Base-by-base conservation (phyloP, 2,888 invertebrate genomes). In the Clunio marinus region DNA sequence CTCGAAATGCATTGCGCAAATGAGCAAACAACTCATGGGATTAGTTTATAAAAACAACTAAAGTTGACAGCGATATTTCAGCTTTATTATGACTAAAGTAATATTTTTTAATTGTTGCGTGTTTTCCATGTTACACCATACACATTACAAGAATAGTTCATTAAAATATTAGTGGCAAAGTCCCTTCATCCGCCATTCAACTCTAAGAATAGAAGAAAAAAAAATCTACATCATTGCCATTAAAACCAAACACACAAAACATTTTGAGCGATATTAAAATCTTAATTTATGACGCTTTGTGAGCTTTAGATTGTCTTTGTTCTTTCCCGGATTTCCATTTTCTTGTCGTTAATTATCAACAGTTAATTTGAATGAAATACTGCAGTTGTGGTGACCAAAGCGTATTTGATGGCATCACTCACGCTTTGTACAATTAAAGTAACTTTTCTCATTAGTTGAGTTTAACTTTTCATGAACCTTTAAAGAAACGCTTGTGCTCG, bases 291-390 rank as follows among this genome's bases (percentile, higher is more conserved):
- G 51, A 63, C 3, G 57, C 46, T 63, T 27, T 45, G 15, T 63
- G 24, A 62, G 62, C 62, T 37, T 62, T 45, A 2, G 27, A 7
- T 60, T 41, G 51, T 55, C 45, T 55, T 66, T 28, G 46, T 46
- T 66, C 46, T 46, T 15, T 63, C 20, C n/a, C 25, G 66, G 66
- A 66, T 66, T 55, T 55, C 28, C 32, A 37, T 46, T 27, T 66
- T 66, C 32, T 32, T 15, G n/a, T n/a, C n/a, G n/a, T n/a, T n/a
- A n/a, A n/a, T n/a, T n/a, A n/a, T 24, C n/a, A 13, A 55, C 66
- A 66, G 55, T 66, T 45, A 51, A 66, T 51, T 55, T 66, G 25
- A 66, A 66, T 51, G 45, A 66, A 46, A 46, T 66, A 66, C 28
- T 55, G 22, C 32, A n/a, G n/a, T n/a, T n/a, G 10, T n/a, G 27